Evolutionary conservation across 2,113 vertebrate genomes (phyloP).

Genomic region (Oceanites oceanicus): DNA sequence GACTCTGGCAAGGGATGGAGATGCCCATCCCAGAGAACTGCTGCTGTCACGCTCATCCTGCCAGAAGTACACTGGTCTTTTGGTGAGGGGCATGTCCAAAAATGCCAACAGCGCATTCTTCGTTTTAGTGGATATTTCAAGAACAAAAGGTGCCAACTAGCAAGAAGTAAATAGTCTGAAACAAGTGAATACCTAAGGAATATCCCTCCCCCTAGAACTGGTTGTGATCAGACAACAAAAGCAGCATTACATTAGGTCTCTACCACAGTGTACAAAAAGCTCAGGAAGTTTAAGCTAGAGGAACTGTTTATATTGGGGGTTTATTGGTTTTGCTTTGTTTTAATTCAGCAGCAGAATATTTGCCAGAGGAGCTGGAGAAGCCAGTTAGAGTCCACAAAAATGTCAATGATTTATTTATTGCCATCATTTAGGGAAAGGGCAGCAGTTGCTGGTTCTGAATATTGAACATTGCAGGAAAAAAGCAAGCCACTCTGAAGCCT

Average conservation of each 20-base stretch:
- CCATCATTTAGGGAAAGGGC: conserved; percentile 39
- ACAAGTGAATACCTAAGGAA: not conserved
- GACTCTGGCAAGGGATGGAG: not conserved
- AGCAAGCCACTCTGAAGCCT: not conserved
- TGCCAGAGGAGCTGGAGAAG: not conserved
- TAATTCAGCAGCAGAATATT: not conserved
- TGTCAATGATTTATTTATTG: conserved; percentile 46
- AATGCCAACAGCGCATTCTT: not conserved
- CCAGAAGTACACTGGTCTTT: not conserved
- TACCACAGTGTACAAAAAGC: not conserved
- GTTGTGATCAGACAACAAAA: not conserved
- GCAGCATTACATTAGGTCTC: not conserved
- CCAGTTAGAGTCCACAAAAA: conserved; percentile 51
- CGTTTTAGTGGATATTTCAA: not conserved
- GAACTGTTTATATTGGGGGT: not conserved
- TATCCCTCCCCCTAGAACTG: not conserved
- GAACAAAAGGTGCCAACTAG: not conserved
- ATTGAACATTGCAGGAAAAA: not conserved
- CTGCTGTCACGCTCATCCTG: not conserved
- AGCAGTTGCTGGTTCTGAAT: conserved; percentile 27
- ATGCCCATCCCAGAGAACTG: not conserved
- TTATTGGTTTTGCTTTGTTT: conserved; percentile 21
- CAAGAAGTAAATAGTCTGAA: not conserved
- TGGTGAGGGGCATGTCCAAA: not conserved
- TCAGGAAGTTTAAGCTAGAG: not conserved